Conservation (phyloP, 2,797 vertebrate genomes). For the Micromesistius poutassou region DNA sequence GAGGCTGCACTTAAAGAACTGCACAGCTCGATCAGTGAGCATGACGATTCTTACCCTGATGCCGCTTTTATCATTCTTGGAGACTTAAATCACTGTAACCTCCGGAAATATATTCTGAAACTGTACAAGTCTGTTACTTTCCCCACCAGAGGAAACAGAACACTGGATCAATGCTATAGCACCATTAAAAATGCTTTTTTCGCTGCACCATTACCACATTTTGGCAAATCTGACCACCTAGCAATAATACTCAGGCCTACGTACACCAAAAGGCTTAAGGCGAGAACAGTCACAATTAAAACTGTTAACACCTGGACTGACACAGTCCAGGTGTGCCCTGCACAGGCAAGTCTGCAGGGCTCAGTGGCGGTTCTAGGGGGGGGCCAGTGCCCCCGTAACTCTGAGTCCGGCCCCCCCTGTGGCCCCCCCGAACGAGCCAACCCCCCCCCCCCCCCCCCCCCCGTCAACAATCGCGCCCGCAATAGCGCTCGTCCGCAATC, state of each 20-base stretch:
- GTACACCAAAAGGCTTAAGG: slow-evolving; percentile 4
- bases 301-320: slow-evolving; percentile 7
- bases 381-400: too few relatives aligned
- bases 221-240: slow-evolving; percentile 12
- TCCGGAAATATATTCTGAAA: background rate
- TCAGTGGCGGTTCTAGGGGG: too few relatives aligned
- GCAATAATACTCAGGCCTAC: background rate
- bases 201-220: background rate
- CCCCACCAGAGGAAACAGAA: background rate
- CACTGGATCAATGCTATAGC: slow-evolving; percentile 1
- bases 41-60: background rate
- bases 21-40: background rate
- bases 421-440: too few relatives aligned
- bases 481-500: too few relatives aligned
- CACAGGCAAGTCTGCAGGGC: slow-evolving; percentile 8
- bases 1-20: background rate
- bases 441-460: too few relatives aligned
- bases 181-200: background rate
- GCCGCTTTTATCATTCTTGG: background rate
- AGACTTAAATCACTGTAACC: slow-evolving; percentile 8
- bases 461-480: too few relatives aligned
- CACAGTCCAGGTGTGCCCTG: too few relatives aligned
- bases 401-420: too few relatives aligned
- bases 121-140: background rate
- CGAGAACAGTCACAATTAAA: background rate